Percentiles rank a stretch among this genome's conserved stretches.
Conservation (phyloP, 2,888 invertebrate genomes). For the Actias luna region DNA sequence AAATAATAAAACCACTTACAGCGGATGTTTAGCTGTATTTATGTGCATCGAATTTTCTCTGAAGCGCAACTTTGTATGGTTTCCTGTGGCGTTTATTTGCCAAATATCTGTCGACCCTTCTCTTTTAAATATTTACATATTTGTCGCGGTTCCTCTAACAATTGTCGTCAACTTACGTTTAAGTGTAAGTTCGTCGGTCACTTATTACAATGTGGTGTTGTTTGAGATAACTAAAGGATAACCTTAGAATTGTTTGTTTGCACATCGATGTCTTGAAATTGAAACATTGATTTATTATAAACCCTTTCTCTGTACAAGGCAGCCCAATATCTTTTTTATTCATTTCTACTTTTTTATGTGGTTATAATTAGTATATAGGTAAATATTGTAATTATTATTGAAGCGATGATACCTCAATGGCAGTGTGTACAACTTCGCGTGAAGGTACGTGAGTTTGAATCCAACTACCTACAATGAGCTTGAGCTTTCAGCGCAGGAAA, state of each 20-base stretch:
- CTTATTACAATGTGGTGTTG: constrained; percentile 9
- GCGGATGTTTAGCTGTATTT: constrained; percentile 32
- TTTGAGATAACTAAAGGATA: constrained; percentile 9
- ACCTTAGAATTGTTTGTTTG: constrained; percentile 5
- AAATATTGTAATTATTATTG: background rate
- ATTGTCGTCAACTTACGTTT: background rate
- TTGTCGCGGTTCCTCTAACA: constrained; percentile 3
- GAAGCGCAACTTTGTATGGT: constrained; percentile 44
- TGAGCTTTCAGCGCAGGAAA: no score
- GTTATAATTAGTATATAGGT: no score
- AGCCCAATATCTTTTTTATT: background rate
- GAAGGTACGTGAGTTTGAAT: no score
- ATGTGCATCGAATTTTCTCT: constrained; percentile 30
- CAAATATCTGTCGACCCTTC: constrained; percentile 22
- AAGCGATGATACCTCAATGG: no score
- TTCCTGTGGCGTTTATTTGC: constrained; percentile 32
- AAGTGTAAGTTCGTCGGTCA: background rate
- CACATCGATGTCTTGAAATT: background rate
- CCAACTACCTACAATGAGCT: no score
- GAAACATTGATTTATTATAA: background rate
- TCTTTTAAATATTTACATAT: background rate
- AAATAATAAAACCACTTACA: constrained; percentile 14
- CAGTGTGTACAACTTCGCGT: no score
- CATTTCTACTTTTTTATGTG: background rate
- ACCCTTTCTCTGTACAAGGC: background rate